Conservation (phyloP, 2,888 invertebrate genomes). For the Elmis aenea region DNA sequence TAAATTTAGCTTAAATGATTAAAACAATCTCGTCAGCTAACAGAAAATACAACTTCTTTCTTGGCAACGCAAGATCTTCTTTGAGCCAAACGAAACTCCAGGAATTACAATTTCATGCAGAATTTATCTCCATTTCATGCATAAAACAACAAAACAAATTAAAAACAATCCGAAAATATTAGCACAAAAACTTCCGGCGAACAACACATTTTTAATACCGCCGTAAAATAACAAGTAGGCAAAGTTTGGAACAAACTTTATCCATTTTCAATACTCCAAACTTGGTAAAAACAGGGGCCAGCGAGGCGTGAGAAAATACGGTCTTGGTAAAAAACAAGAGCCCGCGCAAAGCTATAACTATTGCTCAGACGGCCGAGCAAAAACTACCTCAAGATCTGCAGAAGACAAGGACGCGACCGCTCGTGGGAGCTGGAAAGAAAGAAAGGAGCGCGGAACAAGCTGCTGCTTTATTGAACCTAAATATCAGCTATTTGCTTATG, state of each 20-base stretch:
- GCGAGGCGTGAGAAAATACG: conserved; percentile 28
- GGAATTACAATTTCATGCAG: conserved; percentile 18
- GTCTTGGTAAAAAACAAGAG: conserved; percentile 20
- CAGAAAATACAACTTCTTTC: too few species aligned
- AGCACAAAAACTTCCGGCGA: conserved; percentile 1
- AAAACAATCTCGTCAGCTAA: too few species aligned
- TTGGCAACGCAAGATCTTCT: conserved; percentile 14
- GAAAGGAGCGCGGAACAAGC: conserved; percentile 6
- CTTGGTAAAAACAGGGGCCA: conserved; percentile 24
- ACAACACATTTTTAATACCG: conserved; percentile 14
- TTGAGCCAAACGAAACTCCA: conserved; percentile 17
- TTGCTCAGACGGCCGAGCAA: conserved; percentile 25
- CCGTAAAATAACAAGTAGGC: conserved; percentile 16
- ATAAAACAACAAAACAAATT: not conserved
- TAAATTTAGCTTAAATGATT: too few species aligned
- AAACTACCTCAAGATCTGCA: conserved; percentile 19
- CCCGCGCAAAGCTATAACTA: conserved; percentile 27
- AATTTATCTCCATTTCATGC: conserved; percentile 16
- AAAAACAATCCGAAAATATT: not conserved
- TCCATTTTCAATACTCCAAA: conserved; percentile 28
- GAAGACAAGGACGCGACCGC: conserved; percentile 14
- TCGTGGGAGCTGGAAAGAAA: conserved; percentile 6
- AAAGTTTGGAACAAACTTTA: conserved; percentile 20
- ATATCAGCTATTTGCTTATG: conserved; percentile 10
- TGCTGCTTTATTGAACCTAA: conserved; percentile 12